These are phyloP conservation scores for Drosophila mercatorum DNA, from an alignment of 2,888 invertebrate species.

Conservation along the genomic window DNA sequence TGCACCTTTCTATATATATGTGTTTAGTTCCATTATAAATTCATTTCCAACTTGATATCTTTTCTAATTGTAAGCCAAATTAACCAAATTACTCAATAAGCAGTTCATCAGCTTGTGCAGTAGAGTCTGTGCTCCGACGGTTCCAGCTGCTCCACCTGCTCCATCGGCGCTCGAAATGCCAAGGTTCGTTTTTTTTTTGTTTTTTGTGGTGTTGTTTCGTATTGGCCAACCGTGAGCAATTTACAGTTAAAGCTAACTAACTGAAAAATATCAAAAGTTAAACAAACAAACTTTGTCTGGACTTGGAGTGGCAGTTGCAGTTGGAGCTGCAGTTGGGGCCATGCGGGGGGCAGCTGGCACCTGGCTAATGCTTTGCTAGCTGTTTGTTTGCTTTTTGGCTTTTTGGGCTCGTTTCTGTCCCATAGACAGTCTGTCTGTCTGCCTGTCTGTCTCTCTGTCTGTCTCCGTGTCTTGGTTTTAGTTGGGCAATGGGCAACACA, in stretches of 20 bases:
- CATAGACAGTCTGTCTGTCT: slow-evolving; percentile 1
- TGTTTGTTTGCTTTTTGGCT: slow-evolving; percentile 42
- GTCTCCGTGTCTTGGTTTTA: slow-evolving; percentile 1
- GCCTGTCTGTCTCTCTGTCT: not conserved
- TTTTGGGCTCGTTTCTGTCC: slow-evolving; percentile 43
- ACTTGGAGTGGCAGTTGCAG: slow-evolving; percentile 26
- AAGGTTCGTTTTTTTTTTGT: slow-evolving; percentile 53
- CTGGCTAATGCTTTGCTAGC: slow-evolving; percentile 55
- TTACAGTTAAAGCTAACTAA: slow-evolving; percentile 48
- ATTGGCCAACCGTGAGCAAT: slow-evolving; percentile 49
- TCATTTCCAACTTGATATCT: not conserved
- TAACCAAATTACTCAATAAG: slow-evolving; percentile 32
- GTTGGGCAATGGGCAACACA: slow-evolving; percentile 50
- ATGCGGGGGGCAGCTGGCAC: slow-evolving; percentile 20
- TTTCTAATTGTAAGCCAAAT: slow-evolving; percentile 5
- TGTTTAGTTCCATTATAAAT: not conserved
- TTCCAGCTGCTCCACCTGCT: not conserved
- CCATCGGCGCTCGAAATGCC: slow-evolving; percentile 61
- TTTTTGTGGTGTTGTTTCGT: not conserved
- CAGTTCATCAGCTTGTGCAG: slow-evolving; percentile 37
- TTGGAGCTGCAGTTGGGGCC: slow-evolving; percentile 2
- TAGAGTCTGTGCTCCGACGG: not conserved
- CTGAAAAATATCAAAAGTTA: slow-evolving; percentile 74
- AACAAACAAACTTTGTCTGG: slow-evolving; percentile 59
- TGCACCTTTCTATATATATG: not conserved